These are phyloP conservation scores for Leptopilina boulardi DNA, from an alignment of 1,140 invertebrate species.

Conservation along the genomic window DNA sequence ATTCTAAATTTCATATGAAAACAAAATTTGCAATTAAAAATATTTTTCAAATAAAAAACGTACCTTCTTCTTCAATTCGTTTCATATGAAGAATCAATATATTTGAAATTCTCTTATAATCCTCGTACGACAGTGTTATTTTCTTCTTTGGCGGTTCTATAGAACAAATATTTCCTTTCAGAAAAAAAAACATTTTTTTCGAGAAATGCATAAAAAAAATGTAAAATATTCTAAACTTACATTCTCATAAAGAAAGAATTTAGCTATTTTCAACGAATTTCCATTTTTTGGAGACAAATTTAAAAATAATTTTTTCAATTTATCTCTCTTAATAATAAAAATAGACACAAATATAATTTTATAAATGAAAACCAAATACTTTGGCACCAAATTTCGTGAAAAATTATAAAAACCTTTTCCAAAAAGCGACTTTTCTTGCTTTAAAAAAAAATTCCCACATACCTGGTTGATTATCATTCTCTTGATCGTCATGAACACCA, in stretches of 20 bases:
- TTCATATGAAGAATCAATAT: constrained; percentile 94
- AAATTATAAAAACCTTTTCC: no score
- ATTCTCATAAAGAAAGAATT: no score
- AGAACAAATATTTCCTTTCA: background rate
- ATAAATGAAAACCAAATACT: no score
- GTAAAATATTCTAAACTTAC: no score
- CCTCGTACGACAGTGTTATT: constrained; percentile 93
- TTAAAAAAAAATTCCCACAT: background rate
- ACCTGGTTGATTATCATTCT: background rate
- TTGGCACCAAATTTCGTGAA: no score
- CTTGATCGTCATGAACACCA: background rate
- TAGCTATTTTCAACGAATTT: no score
- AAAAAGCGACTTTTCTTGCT: no score
- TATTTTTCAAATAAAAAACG: constrained; percentile 50
- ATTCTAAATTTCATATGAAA: background rate
- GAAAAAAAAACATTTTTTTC: background rate
- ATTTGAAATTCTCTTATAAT: constrained; percentile 95
- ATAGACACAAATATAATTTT: no score
- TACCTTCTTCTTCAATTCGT: constrained; percentile 80
- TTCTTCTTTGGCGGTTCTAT: constrained; percentile 83
- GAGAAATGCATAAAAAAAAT: background rate
- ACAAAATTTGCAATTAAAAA: constrained; percentile 27
- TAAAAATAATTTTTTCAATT: no score
- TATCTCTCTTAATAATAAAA: no score
- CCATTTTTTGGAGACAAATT: no score